phyloP scores from a whole-genome alignment of 2,888 invertebrate genomes.

The Erynnis tages region DNA sequence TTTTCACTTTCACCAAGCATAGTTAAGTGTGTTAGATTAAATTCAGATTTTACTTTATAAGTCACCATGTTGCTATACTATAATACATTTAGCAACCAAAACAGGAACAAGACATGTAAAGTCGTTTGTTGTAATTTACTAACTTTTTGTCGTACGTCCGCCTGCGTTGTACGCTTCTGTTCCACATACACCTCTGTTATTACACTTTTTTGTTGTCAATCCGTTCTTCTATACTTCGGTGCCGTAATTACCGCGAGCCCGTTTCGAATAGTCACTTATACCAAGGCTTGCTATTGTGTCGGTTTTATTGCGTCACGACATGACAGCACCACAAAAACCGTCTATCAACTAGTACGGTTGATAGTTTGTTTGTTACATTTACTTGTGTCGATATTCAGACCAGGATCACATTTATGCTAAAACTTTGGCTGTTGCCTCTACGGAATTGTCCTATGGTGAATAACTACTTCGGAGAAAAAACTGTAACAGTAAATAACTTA shows the following conservation, averaged over 20 bases:
- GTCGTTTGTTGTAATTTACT: slow-evolving; percentile 36
- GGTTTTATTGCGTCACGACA: slow-evolving; percentile 56
- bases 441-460: too few relatives aligned
- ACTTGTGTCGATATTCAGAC: slow-evolving; percentile 36
- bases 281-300: slow-evolving; percentile 59
- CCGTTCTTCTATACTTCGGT: slow-evolving; percentile 46
- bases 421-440: background rate
- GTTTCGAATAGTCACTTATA: slow-evolving; percentile 50
- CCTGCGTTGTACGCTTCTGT: slow-evolving; percentile 32
- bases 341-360: slow-evolving; percentile 49
- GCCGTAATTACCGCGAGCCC: slow-evolving; percentile 52
- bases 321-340: slow-evolving; percentile 41
- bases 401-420: slow-evolving; percentile 16
- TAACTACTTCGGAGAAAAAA: too few relatives aligned
- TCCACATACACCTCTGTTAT: slow-evolving; percentile 44
- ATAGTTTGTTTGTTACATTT: slow-evolving; percentile 55
- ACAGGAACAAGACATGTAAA: slow-evolving; percentile 14
- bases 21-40: too few relatives aligned
- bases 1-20: too few relatives aligned
- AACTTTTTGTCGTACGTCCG: slow-evolving; percentile 36
- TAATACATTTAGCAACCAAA: slow-evolving; percentile 29
- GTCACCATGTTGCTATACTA: background rate
- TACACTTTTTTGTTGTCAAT: slow-evolving; percentile 52
- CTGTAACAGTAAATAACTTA: too few relatives aligned
- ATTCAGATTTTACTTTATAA: too few relatives aligned